Conservation (phyloP, 92 coral and sea anemone species). For the Epizoanthus rinbou region DNA sequence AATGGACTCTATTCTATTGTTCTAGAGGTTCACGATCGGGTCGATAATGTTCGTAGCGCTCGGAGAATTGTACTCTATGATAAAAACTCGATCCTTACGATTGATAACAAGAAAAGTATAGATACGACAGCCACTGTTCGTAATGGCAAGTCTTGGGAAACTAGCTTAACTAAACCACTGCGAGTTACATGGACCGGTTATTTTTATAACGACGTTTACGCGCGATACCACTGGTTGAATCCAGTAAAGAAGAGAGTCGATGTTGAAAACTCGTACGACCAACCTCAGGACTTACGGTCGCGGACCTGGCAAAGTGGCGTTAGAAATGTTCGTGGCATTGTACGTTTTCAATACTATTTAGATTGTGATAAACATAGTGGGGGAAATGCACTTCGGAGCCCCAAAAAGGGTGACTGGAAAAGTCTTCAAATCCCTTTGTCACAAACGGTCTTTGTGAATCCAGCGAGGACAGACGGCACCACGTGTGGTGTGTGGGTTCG, state of each 20-base stretch:
- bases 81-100: background rate
- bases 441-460: background rate
- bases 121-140: background rate
- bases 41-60: background rate
- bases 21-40: background rate
- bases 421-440: background rate
- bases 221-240: background rate
- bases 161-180: background rate
- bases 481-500: background rate
- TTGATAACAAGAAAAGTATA: background rate
- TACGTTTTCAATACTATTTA: background rate
- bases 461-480: background rate
- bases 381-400: background rate
- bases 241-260: background rate
- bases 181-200: background rate
- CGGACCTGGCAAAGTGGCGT: background rate
- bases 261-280: background rate
- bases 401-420: background rate
- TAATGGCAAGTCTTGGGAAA: background rate
- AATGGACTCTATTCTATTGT: background rate
- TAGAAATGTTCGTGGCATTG: background rate
- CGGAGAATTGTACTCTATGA: background rate
- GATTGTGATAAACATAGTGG: background rate
- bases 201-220: background rate
- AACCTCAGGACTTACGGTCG: background rate